Evolutionary conservation across 2,113 vertebrate genomes (phyloP), one percentile per base, ranked within the genome.

Genomic region (Burhinus bistriatus): DNA sequence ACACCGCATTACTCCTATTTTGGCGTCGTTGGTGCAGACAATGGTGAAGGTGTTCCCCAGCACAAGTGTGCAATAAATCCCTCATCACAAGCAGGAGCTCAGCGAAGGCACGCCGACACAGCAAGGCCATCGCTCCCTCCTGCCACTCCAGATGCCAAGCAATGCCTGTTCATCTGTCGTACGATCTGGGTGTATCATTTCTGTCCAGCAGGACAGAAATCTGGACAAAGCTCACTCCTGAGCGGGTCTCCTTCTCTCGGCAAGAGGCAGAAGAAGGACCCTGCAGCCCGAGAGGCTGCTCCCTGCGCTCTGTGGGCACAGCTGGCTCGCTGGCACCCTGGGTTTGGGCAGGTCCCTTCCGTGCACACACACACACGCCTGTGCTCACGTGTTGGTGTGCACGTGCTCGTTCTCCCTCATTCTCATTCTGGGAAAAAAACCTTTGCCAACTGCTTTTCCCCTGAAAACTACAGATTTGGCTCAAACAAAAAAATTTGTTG

Each of bases 11-110:
- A 3, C 42, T 69, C 25, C 32, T 12, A 34, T 21, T 29, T 52
- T 32, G 14, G 16, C 8, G 1, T 5, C 5, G 0, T 1, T 6
- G 47, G 32, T 44, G 73, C 16, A 18, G 75, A 12, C 10, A 9
- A 3, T 1, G 42, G 40, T 44, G 80, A 42, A 75, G 59, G 55
- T 66, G 52, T 29, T 25, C 12, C 29, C n/a, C 9, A 3, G 13
- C 16, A 11, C 45, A 27, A 11, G 22, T 1, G 32, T 29, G 32
- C 36, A 5, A 42, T 30, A 30, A 38, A 75, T 38, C 68, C 42
- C 29, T 25, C 34, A 4, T 4, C 5, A 3, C 14, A 11, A 51
- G 81, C 36, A 18, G 69, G 32, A 23, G 17, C 75, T 59, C 16
- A 9, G 52, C 6, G 5, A 32, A 30, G 40, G 36, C 66, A 42